Conservation (phyloP, 2,888 invertebrate species). For the Drosophila mimica region DNA sequence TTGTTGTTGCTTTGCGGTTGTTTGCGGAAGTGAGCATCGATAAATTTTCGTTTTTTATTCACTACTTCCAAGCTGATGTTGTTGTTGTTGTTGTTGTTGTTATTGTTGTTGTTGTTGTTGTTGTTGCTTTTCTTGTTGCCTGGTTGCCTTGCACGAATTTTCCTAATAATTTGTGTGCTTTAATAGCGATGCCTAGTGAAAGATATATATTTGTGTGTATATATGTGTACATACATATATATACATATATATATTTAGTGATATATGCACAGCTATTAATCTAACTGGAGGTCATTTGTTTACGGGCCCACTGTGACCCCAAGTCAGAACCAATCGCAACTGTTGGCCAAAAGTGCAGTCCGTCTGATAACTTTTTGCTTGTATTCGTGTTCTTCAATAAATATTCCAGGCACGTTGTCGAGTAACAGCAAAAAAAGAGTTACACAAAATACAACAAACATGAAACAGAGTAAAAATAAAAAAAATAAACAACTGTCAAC, state of each 20-base stretch:
- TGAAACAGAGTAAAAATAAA: constrained; percentile 9
- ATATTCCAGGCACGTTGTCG: constrained; percentile 47
- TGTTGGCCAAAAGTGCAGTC: constrained; percentile 11
- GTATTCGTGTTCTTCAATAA: constrained; percentile 15
- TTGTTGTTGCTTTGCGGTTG: constrained; percentile 46
- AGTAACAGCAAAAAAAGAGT: constrained; percentile 4
- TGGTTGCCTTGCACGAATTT: constrained; percentile 44
- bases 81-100: constrained; percentile 17
- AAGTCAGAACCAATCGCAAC: constrained; percentile 23
- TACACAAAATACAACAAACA: background rate
- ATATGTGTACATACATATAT: background rate
- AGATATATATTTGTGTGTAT: constrained; percentile 32
- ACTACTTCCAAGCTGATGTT: constrained; percentile 7
- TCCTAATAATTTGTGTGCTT: constrained; percentile 56
- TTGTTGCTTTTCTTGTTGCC: constrained; percentile 20
- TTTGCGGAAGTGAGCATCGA: constrained; percentile 72
- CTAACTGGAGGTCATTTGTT: constrained; percentile 37
- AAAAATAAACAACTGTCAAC: constrained; percentile 17
- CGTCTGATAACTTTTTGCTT: constrained; percentile 10
- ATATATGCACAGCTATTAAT: constrained; percentile 50
- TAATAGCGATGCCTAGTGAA: constrained; percentile 42
- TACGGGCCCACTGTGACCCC: constrained; percentile 14
- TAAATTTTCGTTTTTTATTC: constrained; percentile 77
- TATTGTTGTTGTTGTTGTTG: constrained; percentile 6
- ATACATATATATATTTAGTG: constrained; percentile 12